These are phyloP conservation scores for Lichenostomus cassidix DNA, from an alignment of 2,113 vertebrate genomes.

Conservation along the genomic window DNA sequence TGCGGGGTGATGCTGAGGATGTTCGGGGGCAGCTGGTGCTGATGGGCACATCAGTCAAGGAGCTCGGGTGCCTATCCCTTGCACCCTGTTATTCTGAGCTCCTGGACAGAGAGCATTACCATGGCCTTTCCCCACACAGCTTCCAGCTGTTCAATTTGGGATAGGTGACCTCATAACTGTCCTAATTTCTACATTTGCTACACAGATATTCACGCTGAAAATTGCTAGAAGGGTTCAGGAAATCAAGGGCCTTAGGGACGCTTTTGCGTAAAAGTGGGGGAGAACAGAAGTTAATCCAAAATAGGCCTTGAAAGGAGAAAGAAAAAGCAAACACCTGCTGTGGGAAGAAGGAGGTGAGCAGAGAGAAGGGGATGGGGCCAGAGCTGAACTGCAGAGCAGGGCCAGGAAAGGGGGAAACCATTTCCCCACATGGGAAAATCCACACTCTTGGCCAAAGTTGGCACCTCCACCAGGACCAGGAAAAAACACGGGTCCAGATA, in stretches of 20 bases:
- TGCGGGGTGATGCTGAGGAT: background rate
- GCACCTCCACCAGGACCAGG: background rate
- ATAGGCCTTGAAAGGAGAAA: background rate
- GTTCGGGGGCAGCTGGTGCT: background rate
- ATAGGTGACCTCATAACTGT: background rate
- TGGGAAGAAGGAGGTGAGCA: background rate
- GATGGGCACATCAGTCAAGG: background rate
- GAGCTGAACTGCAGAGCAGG: background rate
- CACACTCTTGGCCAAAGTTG: fast-evolving
- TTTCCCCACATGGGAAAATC: background rate
- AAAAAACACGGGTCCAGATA: background rate
- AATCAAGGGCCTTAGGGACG: background rate
- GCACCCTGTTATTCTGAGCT: background rate
- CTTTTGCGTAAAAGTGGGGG: background rate
- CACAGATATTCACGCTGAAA: background rate
- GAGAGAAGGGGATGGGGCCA: background rate
- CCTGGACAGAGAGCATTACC: fast-evolving
- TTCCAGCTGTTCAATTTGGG: background rate
- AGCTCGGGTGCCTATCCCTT: background rate
- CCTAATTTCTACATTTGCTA: conserved; percentile 1
- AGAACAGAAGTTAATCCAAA: background rate
- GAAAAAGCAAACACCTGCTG: background rate
- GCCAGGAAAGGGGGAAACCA: fast-evolving
- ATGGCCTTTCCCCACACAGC: background rate
- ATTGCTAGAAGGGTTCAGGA: background rate